Conservation (phyloP, 1,140 invertebrate species). For the Caenorhabditis tropicalis region DNA sequence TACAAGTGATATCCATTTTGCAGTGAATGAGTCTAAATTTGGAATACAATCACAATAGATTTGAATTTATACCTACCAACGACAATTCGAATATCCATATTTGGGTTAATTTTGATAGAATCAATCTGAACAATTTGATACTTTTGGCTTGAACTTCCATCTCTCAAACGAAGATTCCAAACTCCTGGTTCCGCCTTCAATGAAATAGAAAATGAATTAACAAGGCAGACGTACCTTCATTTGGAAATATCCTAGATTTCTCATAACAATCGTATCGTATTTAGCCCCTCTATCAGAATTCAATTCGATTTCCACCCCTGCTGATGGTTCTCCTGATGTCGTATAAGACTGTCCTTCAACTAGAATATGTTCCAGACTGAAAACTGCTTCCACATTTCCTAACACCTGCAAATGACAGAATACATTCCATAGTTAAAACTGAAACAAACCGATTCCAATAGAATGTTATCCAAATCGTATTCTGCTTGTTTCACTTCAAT, state of each 20-base stretch:
- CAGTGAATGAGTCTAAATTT: constrained; percentile 54
- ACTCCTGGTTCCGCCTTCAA: constrained; percentile 92
- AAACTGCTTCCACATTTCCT: constrained; percentile 79
- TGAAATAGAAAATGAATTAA: background rate
- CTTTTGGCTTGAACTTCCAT: constrained; percentile 90
- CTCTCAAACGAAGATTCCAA: constrained; percentile 85
- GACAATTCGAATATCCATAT: constrained; percentile 55
- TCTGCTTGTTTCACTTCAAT: constrained; percentile 89
- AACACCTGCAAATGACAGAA: constrained; percentile 72
- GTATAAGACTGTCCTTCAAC: constrained; percentile 92
- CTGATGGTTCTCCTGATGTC: constrained; percentile 84
- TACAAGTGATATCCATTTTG: constrained; percentile 64
- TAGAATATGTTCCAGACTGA: constrained; percentile 88
- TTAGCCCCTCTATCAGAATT: constrained; percentile 82
- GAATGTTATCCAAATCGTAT: constrained; percentile 97
- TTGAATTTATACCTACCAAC: constrained; percentile 31
- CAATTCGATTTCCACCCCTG: constrained; percentile 93
- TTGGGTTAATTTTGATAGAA: constrained; percentile 56
- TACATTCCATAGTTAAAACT: background rate
- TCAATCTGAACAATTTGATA: constrained; percentile 77
- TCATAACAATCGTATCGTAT: constrained; percentile 99
- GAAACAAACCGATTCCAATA: constrained; percentile 72
- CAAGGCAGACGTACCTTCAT: constrained; percentile 50
- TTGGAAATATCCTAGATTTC: constrained; percentile 89
- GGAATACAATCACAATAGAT: background rate